Evolutionary conservation across 2,113 vertebrate genomes (phyloP).

Genomic region (Vicugna pacos): DNA sequence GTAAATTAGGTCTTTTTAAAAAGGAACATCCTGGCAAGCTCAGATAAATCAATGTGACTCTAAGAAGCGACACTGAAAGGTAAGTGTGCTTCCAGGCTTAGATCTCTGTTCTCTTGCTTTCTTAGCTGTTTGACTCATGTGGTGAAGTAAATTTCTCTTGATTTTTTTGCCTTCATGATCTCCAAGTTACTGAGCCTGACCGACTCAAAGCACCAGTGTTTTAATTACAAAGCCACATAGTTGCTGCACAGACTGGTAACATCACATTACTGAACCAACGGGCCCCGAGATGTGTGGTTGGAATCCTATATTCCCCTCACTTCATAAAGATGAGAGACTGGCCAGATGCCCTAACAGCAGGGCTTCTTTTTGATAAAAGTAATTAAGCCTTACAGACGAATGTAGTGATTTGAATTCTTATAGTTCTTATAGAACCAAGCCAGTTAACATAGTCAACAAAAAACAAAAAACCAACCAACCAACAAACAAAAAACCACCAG

Average conservation of each 20-base stretch:
- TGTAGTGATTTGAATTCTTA: conserved; percentile 36
- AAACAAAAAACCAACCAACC: not conserved
- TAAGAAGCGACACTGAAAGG: conserved; percentile 61
- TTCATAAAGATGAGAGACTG: conserved; percentile 50
- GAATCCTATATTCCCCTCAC: conserved; percentile 24
- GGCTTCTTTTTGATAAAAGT: conserved; percentile 58
- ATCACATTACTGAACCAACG: not conserved
- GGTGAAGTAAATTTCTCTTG: conserved; percentile 69
- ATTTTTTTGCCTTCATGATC: conserved; percentile 64
- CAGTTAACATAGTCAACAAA: not conserved
- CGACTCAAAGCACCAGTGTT: conserved; percentile 68
- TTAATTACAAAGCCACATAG: conserved; percentile 74
- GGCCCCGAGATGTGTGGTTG: not conserved
- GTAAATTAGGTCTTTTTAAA: conserved; percentile 79
- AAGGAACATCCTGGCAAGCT: conserved; percentile 63
- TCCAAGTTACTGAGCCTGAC: conserved; percentile 49
- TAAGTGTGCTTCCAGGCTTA: conserved; percentile 43
- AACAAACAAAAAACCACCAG: not conserved
- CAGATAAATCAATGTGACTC: conserved; percentile 68
- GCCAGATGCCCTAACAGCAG: conserved; percentile 65
- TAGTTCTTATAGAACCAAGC: conserved; percentile 12
- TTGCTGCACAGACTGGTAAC: not conserved
- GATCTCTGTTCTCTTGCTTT: conserved; percentile 56
- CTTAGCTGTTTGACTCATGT: conserved; percentile 69
- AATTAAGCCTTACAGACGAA: conserved; percentile 64